Conservation (phyloP, 2,888 invertebrate genomes). For the Exocentrus adspersus region DNA sequence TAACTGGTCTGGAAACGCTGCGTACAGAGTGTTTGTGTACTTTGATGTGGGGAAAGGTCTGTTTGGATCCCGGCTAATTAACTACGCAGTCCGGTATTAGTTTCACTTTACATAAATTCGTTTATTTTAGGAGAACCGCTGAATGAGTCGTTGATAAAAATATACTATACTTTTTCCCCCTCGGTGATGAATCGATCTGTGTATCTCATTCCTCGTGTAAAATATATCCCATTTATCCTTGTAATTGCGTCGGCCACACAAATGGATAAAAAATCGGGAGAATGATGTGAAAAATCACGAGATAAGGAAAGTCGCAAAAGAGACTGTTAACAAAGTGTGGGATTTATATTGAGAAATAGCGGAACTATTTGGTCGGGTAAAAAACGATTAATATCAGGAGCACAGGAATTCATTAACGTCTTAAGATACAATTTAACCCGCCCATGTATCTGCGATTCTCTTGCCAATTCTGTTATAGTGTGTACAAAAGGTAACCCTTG, state of each 20-base stretch:
- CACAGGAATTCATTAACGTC: too few species aligned
- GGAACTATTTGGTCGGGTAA: background rate
- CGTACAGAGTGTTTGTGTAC: background rate
- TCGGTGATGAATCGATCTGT: background rate
- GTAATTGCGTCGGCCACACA: background rate
- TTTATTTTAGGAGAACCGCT: too few species aligned
- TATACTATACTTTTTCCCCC: background rate
- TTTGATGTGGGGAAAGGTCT: background rate
- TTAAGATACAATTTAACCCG: too few species aligned
- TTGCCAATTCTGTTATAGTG: too few species aligned
- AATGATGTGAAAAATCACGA: background rate
- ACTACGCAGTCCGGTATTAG: too few species aligned
- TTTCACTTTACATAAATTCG: too few species aligned
- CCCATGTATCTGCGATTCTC: too few species aligned
- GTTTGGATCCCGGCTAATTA: background rate
- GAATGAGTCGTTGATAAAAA: background rate
- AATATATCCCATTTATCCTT: background rate
- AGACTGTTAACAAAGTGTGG: conserved; percentile 1
- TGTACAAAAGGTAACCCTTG: too few species aligned
- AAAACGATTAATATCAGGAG: background rate
- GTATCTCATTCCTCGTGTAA: background rate
- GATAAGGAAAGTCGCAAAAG: background rate
- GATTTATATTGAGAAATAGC: background rate
- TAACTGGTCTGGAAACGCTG: background rate
- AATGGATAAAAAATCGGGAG: conserved; percentile 1